phyloP scores from a whole-genome alignment of 2,888 invertebrate species.

The Brenthis daphne region DNA sequence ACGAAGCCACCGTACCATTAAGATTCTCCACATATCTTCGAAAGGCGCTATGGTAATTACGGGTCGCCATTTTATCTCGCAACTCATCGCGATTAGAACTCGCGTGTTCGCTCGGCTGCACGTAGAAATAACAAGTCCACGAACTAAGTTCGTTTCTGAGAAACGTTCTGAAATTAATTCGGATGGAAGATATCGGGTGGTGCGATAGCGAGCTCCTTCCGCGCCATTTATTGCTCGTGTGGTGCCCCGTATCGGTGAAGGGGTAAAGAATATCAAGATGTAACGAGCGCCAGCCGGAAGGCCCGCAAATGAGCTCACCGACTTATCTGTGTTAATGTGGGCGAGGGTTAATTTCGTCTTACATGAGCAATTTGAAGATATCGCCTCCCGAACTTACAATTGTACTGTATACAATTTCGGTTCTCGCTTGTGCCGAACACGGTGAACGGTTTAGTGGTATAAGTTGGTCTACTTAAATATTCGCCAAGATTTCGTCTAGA shows the following conservation, averaged over 20 bases:
- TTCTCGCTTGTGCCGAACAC: slow-evolving; percentile 28
- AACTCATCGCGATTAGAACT: slow-evolving; percentile 76
- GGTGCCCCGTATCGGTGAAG: slow-evolving; percentile 77
- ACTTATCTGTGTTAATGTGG: slow-evolving; percentile 81
- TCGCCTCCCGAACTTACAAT: slow-evolving; percentile 64
- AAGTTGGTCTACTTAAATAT: slow-evolving; percentile 68
- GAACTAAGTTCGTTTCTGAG: slow-evolving; percentile 77
- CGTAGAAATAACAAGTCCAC: slow-evolving; percentile 79
- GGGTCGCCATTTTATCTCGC: slow-evolving; percentile 81
- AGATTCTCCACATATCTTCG: slow-evolving; percentile 82
- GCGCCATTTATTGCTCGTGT: slow-evolving; percentile 82
- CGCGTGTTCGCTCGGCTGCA: slow-evolving; percentile 65
- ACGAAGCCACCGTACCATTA: slow-evolving; percentile 81
- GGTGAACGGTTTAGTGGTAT: slow-evolving; percentile 33
- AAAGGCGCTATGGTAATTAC: slow-evolving; percentile 81
- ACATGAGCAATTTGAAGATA: slow-evolving; percentile 81
- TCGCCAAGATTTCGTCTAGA: slow-evolving; percentile 81
- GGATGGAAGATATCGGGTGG: slow-evolving; percentile 81
- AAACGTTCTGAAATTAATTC: slow-evolving; percentile 79
- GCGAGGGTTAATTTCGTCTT: slow-evolving; percentile 81
- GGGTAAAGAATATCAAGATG: slow-evolving; percentile 83
- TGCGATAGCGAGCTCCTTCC: slow-evolving; percentile 79
- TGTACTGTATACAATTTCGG: slow-evolving; percentile 49
- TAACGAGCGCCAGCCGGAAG: slow-evolving; percentile 80
- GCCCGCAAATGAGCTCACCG: slow-evolving; percentile 82